Evolutionary conservation across 2,113 vertebrate species (phyloP).

Genomic region (Zapus hudsonius): DNA sequence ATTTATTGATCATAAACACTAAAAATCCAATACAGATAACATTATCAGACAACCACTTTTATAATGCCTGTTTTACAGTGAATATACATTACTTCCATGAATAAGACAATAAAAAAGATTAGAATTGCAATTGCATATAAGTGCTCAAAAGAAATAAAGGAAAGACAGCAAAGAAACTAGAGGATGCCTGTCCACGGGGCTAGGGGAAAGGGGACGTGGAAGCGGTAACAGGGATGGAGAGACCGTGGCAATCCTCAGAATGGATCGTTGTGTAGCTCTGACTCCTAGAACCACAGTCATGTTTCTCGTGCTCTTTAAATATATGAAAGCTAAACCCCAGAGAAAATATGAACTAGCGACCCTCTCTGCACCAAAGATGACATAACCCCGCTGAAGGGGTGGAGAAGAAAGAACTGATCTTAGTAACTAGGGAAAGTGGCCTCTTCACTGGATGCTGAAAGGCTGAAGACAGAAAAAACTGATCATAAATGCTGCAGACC

Average conservation of each 20-base stretch:
- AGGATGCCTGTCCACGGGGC: neutral
- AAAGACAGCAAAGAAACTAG: neutral
- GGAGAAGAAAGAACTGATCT: neutral
- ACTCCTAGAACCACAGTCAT: neutral
- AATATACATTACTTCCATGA: conserved; percentile 17
- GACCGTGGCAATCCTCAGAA: neutral
- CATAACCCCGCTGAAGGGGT: neutral
- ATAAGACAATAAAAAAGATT: neutral
- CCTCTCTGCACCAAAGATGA: neutral
- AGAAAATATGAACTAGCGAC: conserved; percentile 18
- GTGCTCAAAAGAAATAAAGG: conserved; percentile 28
- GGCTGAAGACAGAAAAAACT: neutral
- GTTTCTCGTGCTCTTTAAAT: neutral
- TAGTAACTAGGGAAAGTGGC: neutral
- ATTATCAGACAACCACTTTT: neutral
- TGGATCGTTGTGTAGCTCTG: neutral
- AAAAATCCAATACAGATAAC: neutral
- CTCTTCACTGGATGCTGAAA: neutral
- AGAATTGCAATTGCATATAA: neutral
- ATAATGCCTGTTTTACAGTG: neutral
- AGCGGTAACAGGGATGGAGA: too few relatives aligned
- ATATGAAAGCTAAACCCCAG: neutral
- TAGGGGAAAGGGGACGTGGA: neutral
- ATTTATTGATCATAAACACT: neutral
- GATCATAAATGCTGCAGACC: neutral